These are phyloP conservation scores for Liasis olivaceus DNA, from an alignment of 2,797 vertebrate genomes.

Conservation along the genomic window DNA sequence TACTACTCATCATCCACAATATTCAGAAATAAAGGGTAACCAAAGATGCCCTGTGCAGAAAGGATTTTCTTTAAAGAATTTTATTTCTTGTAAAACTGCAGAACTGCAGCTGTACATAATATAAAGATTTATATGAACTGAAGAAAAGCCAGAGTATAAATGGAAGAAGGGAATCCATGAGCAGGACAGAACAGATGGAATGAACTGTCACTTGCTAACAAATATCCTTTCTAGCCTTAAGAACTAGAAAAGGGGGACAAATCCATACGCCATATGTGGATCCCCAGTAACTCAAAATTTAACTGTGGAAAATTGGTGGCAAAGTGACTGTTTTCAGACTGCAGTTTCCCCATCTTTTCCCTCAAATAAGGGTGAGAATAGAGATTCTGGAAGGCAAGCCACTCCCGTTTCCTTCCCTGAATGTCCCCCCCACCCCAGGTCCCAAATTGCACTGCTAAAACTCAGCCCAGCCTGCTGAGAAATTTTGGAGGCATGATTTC, in stretches of 20 bases:
- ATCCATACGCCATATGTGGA: background rate
- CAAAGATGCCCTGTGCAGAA: background rate
- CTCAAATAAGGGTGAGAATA: background rate
- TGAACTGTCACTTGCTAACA: background rate
- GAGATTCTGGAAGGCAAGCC: background rate
- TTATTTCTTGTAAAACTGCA: background rate
- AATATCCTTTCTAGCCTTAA: background rate
- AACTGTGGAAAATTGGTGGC: background rate
- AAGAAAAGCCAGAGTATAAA: background rate
- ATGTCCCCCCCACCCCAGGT: background rate
- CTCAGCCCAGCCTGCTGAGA: background rate
- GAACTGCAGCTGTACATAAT: background rate
- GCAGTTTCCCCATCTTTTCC: background rate
- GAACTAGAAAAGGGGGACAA: background rate
- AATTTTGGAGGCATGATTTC: background rate
- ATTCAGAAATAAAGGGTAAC: constrained; percentile 16
- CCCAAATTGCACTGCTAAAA: background rate
- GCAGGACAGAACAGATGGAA: background rate
- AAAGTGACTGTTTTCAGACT: background rate
- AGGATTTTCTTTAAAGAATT: background rate
- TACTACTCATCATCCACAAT: constrained; percentile 44
- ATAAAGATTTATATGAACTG: background rate
- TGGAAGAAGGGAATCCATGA: background rate
- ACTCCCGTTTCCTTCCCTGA: background rate
- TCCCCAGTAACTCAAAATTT: background rate